Conservation (phyloP, 2,113 vertebrate species). For the Perca flavescens region DNA sequence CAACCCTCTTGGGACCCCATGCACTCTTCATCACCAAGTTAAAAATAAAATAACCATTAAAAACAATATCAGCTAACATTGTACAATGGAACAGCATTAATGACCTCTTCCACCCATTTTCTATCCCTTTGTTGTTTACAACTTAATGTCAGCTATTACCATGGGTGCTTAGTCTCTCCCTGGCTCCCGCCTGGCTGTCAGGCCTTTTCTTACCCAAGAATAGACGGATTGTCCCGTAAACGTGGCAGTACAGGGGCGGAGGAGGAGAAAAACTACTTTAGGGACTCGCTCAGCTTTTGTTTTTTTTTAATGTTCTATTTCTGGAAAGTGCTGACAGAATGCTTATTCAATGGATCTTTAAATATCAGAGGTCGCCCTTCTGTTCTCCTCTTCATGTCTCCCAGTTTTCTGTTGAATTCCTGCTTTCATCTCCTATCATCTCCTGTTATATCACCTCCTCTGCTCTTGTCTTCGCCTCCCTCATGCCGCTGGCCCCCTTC, state of each 20-base stretch:
- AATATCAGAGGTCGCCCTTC: conserved; percentile 17
- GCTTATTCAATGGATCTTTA: conserved; percentile 27
- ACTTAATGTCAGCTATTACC: conserved; percentile 44
- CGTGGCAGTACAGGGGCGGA: conserved; percentile 51
- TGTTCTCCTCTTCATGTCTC: neutral
- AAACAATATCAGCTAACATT: conserved; percentile 5
- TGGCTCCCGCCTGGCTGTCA: conserved; percentile 62
- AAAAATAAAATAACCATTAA: neutral
- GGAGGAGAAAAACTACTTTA: conserved; percentile 21
- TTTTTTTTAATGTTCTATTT: conserved; percentile 59
- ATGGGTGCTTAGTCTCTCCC: conserved; percentile 17
- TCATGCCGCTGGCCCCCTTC: neutral
- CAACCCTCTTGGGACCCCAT: neutral
- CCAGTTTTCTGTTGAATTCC: neutral
- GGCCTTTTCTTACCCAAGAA: conserved; percentile 59
- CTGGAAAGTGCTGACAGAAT: conserved; percentile 23
- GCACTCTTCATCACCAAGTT: neutral
- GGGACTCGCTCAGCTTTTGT: conserved; percentile 49
- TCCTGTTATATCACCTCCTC: neutral
- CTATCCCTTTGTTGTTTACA: conserved; percentile 35
- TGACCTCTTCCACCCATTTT: conserved; percentile 2
- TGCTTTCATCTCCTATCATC: neutral
- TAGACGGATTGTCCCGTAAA: conserved; percentile 65
- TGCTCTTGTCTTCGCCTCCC: neutral
- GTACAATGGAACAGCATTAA: conserved; percentile 25